Base-by-base conservation (phyloP, 92 coral and sea anemone species). In the Muricea muricata region DNA sequence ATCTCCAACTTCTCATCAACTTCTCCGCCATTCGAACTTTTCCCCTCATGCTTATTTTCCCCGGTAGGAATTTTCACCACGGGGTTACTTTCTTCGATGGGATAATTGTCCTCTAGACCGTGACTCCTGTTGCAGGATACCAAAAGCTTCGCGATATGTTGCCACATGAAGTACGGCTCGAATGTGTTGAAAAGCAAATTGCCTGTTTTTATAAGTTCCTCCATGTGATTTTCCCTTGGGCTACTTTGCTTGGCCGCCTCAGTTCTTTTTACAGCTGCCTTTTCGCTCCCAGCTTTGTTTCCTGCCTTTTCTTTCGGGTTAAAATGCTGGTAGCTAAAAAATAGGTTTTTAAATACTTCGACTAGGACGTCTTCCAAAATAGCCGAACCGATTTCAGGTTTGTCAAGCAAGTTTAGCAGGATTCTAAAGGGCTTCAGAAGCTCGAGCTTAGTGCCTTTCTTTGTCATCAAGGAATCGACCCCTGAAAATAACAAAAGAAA, bases 151-250 rank as follows among this genome's bases (percentile, higher is more conserved):
- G 98, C 93, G 15, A 92, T 86, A 86, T 93, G 93, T 28, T 92
- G 94, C 99, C 99, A 96, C 99, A 96, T 93, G 46, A 96, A 96
- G 55, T 93, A 96, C 6, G 99, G 99, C 73, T 96, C 99, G 84
- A 96, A 96, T 1, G 96, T 93, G 68, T 96, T 93, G 84, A 96
- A 96, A 12, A 96, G 88, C 15, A 96, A 79, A 83, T 96, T 96
- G 1, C 98, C 99, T 11, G 98, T 93, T 67, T 93, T 96, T 11
- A 93, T 89, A 20, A 96, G 66, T 65, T 96, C 99, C 65, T 96
- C 98, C 15, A 93, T 86, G 14, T 87, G 82, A 30, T 94, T 92
- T 11, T 89, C 91, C 89, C 88, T 95, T 40, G 65, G 73, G 6
- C 94, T 55, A 7, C 84, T 45, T 31, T 76, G 65, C 21, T 57